Conservation (phyloP, 2,888 invertebrate species). For the Hyppa rectilinea region DNA sequence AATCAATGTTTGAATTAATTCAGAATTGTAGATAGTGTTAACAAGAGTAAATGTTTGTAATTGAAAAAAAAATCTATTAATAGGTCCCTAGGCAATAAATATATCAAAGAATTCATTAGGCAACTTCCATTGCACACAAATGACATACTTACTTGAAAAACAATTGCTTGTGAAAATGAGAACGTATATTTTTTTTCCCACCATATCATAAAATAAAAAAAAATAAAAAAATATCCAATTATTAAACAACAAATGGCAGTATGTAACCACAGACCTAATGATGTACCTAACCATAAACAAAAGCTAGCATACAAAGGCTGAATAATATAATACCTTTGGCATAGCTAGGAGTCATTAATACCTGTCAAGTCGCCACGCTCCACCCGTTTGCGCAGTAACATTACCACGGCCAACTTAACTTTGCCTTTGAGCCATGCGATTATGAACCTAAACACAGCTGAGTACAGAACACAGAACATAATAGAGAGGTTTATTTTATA, state of each 20-base stretch:
- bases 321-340: slow-evolving; percentile 56
- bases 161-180: slow-evolving; percentile 16
- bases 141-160: slow-evolving; percentile 15
- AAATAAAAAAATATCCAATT: slow-evolving; percentile 35
- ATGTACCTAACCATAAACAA: slow-evolving; percentile 55
- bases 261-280: slow-evolving; percentile 42
- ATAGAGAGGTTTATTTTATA: slow-evolving; percentile 43
- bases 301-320: slow-evolving; percentile 50
- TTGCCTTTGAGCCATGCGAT: slow-evolving; percentile 39
- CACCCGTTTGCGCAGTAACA: slow-evolving; percentile 85
- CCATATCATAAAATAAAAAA: slow-evolving; percentile 18
- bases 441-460: slow-evolving; percentile 63
- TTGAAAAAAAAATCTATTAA: background rate
- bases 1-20: background rate
- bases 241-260: slow-evolving; percentile 52
- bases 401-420: slow-evolving; percentile 68
- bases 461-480: slow-evolving; percentile 23
- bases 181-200: slow-evolving; percentile 29
- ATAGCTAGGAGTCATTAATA: slow-evolving; percentile 83
- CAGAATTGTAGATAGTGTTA: background rate
- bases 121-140: background rate
- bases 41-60: background rate
- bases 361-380: slow-evolving; percentile 80
- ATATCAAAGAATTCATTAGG: background rate
- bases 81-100: background rate